These are phyloP conservation scores for Pangasius sanitwongsei DNA, from an alignment of 2,797 vertebrate genomes.

Conservation along the genomic window DNA sequence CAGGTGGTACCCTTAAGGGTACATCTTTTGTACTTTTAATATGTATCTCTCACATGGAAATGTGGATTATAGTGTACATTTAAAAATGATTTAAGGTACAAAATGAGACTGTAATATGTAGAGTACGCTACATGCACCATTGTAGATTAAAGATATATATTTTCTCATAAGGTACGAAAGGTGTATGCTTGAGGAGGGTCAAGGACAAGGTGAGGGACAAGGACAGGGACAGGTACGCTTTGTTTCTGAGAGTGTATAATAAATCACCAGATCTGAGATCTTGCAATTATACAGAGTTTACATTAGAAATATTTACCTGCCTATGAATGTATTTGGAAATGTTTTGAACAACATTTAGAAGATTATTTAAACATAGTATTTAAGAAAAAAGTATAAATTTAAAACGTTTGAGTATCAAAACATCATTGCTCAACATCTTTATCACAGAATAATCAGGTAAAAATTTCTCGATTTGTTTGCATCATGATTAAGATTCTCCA, in stretches of 20 bases:
- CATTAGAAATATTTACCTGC: neutral
- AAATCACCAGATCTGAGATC: no score
- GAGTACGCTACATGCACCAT: no score
- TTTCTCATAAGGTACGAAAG: no score
- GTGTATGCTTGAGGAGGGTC: neutral
- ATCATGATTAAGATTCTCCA: neutral
- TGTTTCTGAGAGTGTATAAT: neutral
- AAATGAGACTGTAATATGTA: no score
- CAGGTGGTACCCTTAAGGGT: no score
- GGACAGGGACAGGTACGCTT: neutral
- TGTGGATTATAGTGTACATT: no score
- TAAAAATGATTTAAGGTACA: no score
- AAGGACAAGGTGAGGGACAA: no score
- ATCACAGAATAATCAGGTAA: neutral
- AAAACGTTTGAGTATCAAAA: neutral
- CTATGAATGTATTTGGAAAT: neutral
- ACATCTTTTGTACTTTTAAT: neutral
- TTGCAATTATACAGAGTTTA: neutral
- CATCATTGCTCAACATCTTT: neutral
- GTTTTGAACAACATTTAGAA: neutral
- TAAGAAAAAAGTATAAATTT: neutral
- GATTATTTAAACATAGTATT: neutral
- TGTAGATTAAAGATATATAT: no score
- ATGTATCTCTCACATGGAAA: no score
- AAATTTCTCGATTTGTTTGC: neutral